A percentile compares a stretch with the other conserved stretches of the same genome.
Evolutionary conservation across 2,797 vertebrate genomes (phyloP).

Genomic region (Catostomus latipinnis): DNA sequence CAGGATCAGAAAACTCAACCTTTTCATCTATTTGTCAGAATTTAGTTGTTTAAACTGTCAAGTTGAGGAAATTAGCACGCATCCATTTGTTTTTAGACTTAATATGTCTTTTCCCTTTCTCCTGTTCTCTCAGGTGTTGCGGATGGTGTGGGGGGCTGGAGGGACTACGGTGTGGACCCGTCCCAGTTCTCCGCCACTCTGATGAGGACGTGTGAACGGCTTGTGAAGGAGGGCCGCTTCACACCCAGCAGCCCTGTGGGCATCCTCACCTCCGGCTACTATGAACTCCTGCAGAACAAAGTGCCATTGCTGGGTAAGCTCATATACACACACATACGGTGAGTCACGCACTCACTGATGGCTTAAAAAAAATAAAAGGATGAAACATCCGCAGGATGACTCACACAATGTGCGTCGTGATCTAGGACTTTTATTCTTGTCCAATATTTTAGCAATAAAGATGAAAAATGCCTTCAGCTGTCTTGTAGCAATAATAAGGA

Average conservation of each 20-base stretch:
- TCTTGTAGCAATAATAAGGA: not conserved
- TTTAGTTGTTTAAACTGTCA: constrained; percentile 2
- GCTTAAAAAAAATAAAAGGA: not conserved
- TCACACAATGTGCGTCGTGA: constrained; percentile 13
- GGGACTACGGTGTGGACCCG: constrained; percentile 97
- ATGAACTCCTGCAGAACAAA: constrained; percentile 98
- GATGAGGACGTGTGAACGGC: constrained; percentile 94
- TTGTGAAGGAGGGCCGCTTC: constrained; percentile 97
- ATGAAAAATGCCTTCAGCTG: not conserved
- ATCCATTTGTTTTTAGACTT: not conserved
- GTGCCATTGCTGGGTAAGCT: constrained; percentile 93
- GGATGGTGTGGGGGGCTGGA: constrained; percentile 98
- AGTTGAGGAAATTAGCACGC: not conserved
- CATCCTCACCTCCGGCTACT: constrained; percentile 94
- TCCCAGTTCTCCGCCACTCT: constrained; percentile 98
- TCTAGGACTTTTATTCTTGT: not conserved
- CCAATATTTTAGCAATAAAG: not conserved
- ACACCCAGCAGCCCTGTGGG: constrained; percentile 92
- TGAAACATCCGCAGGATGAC: constrained; percentile 33
- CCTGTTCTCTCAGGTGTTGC: constrained; percentile 84
- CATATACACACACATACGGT: not conserved
- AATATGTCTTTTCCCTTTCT: constrained; percentile 3
- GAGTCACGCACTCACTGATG: constrained; percentile 6
- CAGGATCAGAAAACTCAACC: not conserved
- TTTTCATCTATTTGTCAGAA: not conserved